Percentiles rank a stretch among this genome's conserved stretches.
Evolutionary conservation across 1,140 invertebrate genomes (phyloP).

Genomic region (Oryctes rhinoceros): DNA sequence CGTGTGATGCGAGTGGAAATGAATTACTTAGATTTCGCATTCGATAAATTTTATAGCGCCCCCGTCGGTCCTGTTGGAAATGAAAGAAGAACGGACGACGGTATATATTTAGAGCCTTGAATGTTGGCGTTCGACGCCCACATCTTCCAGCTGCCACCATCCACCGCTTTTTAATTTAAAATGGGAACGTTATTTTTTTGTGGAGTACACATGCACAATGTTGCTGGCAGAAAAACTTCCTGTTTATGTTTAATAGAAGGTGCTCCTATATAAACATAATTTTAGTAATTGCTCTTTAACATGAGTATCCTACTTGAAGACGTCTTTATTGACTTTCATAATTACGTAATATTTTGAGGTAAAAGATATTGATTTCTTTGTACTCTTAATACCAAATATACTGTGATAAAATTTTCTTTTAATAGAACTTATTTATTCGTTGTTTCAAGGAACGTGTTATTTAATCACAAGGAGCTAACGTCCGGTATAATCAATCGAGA

Average conservation of each 20-base stretch:
- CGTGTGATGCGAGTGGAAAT: not conserved
- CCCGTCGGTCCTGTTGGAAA: not conserved
- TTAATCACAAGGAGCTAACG: no score
- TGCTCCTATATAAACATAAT: no score
- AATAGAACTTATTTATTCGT: no score
- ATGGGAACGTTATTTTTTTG: not conserved
- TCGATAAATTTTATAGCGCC: not conserved
- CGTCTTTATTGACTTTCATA: no score
- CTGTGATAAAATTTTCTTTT: no score
- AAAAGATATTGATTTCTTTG: no score
- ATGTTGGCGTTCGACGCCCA: not conserved
- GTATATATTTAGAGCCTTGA: not conserved
- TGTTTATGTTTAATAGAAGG: not conserved
- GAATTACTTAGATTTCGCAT: not conserved
- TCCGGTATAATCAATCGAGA: no score
- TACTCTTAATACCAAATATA: no score
- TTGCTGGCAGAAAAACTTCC: not conserved
- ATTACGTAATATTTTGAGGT: no score
- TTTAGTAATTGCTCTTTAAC: no score
- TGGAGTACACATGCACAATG: not conserved
- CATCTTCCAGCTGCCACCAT: not conserved
- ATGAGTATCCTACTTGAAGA: no score
- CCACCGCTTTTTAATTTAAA: not conserved
- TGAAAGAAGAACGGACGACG: not conserved
- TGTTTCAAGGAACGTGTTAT: no score